Evolutionary conservation across 2,113 vertebrate species (phyloP).

Genomic region (Nestor notabilis): DNA sequence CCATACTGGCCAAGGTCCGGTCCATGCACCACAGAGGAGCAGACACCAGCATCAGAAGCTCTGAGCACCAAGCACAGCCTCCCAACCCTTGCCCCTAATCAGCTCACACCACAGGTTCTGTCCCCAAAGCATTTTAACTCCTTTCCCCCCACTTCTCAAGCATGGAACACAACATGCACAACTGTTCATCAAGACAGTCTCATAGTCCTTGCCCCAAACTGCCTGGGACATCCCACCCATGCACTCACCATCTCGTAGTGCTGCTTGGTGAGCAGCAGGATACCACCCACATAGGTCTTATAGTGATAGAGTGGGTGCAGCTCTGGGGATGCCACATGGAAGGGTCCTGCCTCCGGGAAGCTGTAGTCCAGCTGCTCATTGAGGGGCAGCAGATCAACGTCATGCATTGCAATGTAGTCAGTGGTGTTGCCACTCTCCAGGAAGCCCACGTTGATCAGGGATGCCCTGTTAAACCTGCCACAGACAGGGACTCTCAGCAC

Average conservation of each 20-base stretch:
- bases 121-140: background rate
- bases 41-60: background rate
- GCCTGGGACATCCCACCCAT: accelerated
- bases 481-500: background rate
- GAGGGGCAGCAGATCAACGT: constrained; percentile 93
- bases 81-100: background rate
- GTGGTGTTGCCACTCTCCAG: constrained; percentile 93
- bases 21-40: accelerated
- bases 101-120: background rate
- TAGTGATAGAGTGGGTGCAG: constrained; percentile 98
- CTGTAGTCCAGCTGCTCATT: constrained; percentile 92
- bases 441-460: constrained; percentile 94
- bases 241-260: constrained; percentile 88
- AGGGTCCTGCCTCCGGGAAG: constrained; percentile 90
- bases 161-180: accelerated
- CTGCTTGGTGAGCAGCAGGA: constrained; percentile 93
- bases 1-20: background rate
- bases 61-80: background rate
- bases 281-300: constrained; percentile 95
- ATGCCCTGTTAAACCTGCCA: constrained; percentile 92
- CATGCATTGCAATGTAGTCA: constrained; percentile 97
- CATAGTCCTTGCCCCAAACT: background rate
- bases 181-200: accelerated
- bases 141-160: background rate
- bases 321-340: constrained; percentile 94